Percentiles rank a stretch among this genome's conserved stretches.
Evolutionary conservation across 2,797 vertebrate species (phyloP).

Genomic region (Champsocephalus esox): DNA sequence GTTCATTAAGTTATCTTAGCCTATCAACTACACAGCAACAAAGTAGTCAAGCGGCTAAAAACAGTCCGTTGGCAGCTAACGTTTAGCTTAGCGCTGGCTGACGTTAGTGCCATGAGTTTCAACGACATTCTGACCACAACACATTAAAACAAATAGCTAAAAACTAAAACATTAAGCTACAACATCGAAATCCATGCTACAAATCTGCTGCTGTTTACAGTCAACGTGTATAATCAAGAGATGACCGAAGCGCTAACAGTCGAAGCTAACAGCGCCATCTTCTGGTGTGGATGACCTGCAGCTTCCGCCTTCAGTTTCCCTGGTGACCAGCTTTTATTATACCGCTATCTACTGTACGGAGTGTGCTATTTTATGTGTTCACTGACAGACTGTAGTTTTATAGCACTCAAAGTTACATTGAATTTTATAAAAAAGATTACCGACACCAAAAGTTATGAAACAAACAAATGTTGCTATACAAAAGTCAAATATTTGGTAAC

Average conservation of each 20-base stretch:
- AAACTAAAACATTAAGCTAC: neutral
- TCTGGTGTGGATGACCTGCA: constrained; percentile 33
- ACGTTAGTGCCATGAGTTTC: too few species aligned
- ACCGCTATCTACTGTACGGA: constrained; percentile 40
- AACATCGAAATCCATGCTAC: neutral
- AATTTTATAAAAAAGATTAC: neutral
- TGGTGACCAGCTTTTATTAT: too few species aligned
- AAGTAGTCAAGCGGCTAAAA: neutral
- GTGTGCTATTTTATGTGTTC: neutral
- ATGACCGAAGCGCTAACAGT: neutral
- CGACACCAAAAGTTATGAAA: neutral
- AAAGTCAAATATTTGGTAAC: neutral
- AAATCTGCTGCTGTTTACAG: constrained; percentile 55
- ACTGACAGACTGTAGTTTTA: too few species aligned
- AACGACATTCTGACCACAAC: neutral
- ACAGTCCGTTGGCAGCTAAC: constrained; percentile 8
- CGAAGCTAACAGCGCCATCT: constrained; percentile 46
- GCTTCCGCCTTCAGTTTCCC: neutral
- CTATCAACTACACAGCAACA: neutral
- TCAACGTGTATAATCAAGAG: constrained; percentile 60
- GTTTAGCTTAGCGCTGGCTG: neutral
- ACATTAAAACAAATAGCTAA: too few species aligned
- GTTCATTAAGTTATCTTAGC: neutral
- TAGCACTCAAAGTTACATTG: neutral
- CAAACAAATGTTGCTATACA: neutral